These are phyloP conservation scores for Temnothorax rugatulus DNA, from an alignment of 2,888 invertebrate species.

Conservation along the genomic window DNA sequence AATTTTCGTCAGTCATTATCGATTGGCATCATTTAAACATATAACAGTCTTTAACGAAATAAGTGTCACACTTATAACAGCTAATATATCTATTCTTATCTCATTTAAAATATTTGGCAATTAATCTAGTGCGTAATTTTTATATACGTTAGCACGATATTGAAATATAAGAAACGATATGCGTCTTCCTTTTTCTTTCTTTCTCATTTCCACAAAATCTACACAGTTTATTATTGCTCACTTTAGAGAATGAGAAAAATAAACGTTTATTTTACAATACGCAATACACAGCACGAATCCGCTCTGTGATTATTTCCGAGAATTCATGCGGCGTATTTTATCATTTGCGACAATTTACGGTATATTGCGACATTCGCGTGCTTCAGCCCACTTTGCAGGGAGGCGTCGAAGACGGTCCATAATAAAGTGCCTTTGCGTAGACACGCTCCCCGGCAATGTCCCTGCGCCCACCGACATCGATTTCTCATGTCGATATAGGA, in stretches of 20 bases:
- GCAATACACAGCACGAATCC: too few relatives aligned
- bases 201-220: background rate
- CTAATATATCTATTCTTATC: background rate
- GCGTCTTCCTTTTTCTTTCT: too few relatives aligned
- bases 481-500: conserved; percentile 63
- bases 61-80: background rate
- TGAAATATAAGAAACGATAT: background rate
- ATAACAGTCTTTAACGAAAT: background rate
- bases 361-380: conserved; percentile 34
- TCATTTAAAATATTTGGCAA: conserved; percentile 1
- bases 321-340: conserved; percentile 23
- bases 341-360: conserved; percentile 33
- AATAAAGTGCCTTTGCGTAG: conserved; percentile 34
- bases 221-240: background rate
- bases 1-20: background rate
- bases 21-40: background rate
- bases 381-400: conserved; percentile 16
- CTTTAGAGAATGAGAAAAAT: conserved; percentile 8
- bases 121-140: background rate
- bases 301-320: conserved; percentile 9
- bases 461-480: conserved; percentile 47
- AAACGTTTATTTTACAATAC: conserved; percentile 1
- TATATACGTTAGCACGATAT: background rate
- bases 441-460: conserved; percentile 32
- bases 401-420: conserved; percentile 43